Evolutionary conservation across 2,888 invertebrate genomes (phyloP), one percentile per base, ranked within the genome.

Genomic region (Diaperis boleti): DNA sequence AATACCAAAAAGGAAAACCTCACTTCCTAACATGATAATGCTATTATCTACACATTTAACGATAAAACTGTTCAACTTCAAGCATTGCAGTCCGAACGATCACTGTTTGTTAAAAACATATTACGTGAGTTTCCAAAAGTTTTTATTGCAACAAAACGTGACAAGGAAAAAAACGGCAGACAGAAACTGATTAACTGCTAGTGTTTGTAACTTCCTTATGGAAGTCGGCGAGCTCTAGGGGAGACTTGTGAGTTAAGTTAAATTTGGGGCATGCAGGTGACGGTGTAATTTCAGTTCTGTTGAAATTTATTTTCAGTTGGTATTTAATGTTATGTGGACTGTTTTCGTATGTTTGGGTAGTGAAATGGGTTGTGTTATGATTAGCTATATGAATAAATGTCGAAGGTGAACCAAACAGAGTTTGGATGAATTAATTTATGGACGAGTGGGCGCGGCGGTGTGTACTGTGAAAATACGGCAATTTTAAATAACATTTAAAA

Each of bases 151-250:
- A 11, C 7, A 42, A 42, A 42, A 42, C 45, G 29, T 20, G 42
- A 15, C 42, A 11, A 20, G 11, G 8, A 18, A n/a, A 42, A 42
- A 42, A 8, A 13, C 15, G 29, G 14, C 45, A 29, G 52, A 52
- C 52, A 52, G 52, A 22, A 39, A 39, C 52, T 52, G 52, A 52
- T 52, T 52, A 52, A 52, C 52, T 52, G 52, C 39, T 39, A 18
- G 52, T 52, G 52, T 35, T 39, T 18, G 11, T 52, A 52, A 52
- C 52, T 52, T 15, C 20, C 20, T 37, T 37, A 37, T 18, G 39
- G 10, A 52, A 39, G 11, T 52, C 26, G 52, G 18, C 35, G 22
- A 20, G 20, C 52, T 39, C 52, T 7, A 7, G 52, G 37, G 52
- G 15, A 22, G 35, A 35, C 17, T 52, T 20, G 35, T 8, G 33